Conservation (phyloP, 2,797 vertebrate genomes). For the Enteromius trimaculatus region DNA sequence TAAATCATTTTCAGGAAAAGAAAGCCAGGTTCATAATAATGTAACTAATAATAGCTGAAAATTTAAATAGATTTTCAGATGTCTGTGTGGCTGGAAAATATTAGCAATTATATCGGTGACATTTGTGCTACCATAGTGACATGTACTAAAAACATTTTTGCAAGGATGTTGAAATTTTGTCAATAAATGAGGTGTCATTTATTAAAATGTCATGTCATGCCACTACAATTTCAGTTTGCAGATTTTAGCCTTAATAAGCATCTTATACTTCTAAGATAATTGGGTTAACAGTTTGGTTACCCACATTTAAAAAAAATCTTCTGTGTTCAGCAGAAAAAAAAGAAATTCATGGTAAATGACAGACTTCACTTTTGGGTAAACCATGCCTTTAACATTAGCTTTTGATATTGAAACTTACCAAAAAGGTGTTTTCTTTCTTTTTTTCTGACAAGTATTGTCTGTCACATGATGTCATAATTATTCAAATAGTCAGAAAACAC, state of each 20-base stretch:
- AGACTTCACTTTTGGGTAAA: not conserved
- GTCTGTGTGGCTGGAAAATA: not conserved
- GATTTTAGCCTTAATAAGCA: not conserved
- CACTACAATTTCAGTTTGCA: not conserved
- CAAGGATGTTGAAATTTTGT: slow-evolving; percentile 29
- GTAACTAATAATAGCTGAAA: not conserved
- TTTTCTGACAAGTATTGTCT: not conserved
- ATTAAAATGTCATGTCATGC: not conserved
- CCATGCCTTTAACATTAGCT: not conserved
- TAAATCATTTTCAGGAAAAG: slow-evolving; percentile 14
- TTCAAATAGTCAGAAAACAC: not conserved
- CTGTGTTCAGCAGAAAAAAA: not conserved
- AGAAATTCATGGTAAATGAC: not conserved
- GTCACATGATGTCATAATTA: not conserved
- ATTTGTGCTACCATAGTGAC: slow-evolving; percentile 27
- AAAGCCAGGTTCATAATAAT: not conserved
- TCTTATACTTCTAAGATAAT: too few relatives aligned
- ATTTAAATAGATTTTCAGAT: not conserved
- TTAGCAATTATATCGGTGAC: not conserved
- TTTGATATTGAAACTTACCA: not conserved
- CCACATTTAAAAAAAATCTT: not conserved
- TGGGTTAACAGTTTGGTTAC: not conserved
- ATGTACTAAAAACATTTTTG: slow-evolving; percentile 15
- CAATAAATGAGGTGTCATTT: slow-evolving; percentile 31
- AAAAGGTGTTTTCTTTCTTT: not conserved